Conservation (phyloP, 2,797 vertebrate species). For the Okamejei kenojei region DNA sequence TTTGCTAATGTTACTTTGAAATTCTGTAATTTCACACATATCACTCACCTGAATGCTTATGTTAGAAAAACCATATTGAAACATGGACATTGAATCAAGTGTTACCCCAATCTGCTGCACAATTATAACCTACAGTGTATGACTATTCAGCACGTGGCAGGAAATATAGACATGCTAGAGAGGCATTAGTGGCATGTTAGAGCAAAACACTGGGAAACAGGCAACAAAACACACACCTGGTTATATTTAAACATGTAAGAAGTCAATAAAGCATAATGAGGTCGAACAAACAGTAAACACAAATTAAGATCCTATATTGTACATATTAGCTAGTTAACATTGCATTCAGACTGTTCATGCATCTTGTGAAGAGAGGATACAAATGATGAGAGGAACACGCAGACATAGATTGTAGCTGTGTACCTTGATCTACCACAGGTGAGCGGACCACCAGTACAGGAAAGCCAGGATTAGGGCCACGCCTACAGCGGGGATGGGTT, state of each 20-base stretch:
- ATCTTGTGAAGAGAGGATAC: conserved; percentile 22
- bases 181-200: not conserved
- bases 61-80: not conserved
- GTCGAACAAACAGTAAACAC: not conserved
- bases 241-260: not conserved
- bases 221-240: not conserved
- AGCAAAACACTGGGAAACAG: not conserved
- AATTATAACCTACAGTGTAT: not conserved
- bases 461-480: conserved; percentile 99
- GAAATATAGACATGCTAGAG: not conserved
- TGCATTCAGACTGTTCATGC: conserved; percentile 21
- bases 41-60: not conserved
- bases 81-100: not conserved
- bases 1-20: too few species aligned
- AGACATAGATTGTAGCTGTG: conserved; percentile 76
- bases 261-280: not conserved
- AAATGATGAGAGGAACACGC: conserved; percentile 64
- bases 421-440: conserved; percentile 99
- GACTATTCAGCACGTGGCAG: not conserved
- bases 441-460: conserved; percentile 99
- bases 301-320: not conserved
- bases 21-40: too few species aligned
- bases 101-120: conserved; percentile 26
- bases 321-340: conserved; percentile 8
- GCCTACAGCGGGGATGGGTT: conserved; percentile 98